Base-by-base conservation (phyloP, 2,797 vertebrate species). In the Ceryle rudis region DNA sequence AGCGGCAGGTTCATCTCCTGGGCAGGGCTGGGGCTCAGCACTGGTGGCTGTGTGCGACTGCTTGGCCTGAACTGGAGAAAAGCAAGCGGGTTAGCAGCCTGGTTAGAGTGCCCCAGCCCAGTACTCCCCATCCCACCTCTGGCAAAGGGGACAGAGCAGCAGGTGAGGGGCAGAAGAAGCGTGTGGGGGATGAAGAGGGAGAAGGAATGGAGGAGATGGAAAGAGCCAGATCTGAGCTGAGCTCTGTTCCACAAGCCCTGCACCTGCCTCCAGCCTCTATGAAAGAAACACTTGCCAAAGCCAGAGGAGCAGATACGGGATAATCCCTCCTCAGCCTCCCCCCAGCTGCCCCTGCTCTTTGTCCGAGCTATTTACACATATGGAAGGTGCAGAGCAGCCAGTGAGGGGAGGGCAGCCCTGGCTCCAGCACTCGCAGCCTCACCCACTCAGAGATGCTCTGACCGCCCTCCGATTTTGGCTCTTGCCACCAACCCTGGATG, bases 381-480 rank as follows among this genome's bases (percentile, higher is more conserved):
- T 6, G 5, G 21, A 39, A 58, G 49, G 31, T 7, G 41, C 22
- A 3, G 61, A 47, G 77, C 75, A 41, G 35, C 49, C 65, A 49
- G 33, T 1, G 4, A 60, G 20, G 35, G 15, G 10, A 44, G 46
- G 67, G 52, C 52, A 42, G 64, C 22, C 29, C 62, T 1, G 2
- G n/a, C 81, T 46, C 78, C 1, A 4, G 41, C 2, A 3, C 25
- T 77, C 8, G 1, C 3, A 0, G 51, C 60, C 62, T 65, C 8
- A 1, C 65, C 58, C 0, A 2, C 72, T 51, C n/a, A 6, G 57
- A 25, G 67, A 6, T 10, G 41, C 57, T 55, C 69, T 28, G 22
- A 18, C 41, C 71, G 44, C 3, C 28, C n/a, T 61, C 33, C 2
- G 0, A 7, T 3, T 19, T 20, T 10, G 2, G 2, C 35, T 41